A percentile compares a stretch with the other conserved stretches of the same genome.
Conservation (phyloP, 2,113 vertebrate species). For the Oceanites oceanicus region DNA sequence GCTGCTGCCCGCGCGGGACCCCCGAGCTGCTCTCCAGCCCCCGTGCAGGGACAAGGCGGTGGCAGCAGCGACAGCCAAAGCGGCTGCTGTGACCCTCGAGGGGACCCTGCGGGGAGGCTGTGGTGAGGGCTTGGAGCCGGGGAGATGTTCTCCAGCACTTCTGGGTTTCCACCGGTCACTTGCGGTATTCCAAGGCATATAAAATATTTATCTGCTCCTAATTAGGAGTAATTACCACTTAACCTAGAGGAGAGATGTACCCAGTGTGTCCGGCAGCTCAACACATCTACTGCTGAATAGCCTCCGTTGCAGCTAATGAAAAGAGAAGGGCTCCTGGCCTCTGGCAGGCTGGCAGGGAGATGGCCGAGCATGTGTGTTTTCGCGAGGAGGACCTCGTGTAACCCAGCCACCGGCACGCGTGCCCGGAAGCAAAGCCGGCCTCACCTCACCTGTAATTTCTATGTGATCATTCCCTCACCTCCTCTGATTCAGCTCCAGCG, state of each 20-base stretch:
- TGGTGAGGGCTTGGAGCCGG: neutral
- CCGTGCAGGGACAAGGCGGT: too few species aligned
- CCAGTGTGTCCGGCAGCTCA: constrained; percentile 3
- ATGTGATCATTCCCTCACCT: neutral
- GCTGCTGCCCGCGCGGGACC: neutral
- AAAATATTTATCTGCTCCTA: constrained; percentile 54
- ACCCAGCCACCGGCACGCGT: rapidly evolving
- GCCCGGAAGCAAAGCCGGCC: neutral
- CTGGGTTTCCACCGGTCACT: neutral
- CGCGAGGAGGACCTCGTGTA: neutral
- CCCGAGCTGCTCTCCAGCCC: neutral
- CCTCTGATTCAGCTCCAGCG: neutral
- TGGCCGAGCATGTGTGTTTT: neutral
- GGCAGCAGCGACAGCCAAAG: neutral
- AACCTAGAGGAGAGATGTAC: constrained; percentile 17
- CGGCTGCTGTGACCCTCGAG: neutral
- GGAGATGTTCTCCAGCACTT: neutral
- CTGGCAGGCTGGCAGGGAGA: neutral
- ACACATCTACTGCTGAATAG: neutral
- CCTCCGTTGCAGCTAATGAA: neutral
- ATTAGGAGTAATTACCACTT: constrained; percentile 65
- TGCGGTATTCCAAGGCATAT: neutral
- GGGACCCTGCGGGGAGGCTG: neutral
- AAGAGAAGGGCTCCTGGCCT: neutral
- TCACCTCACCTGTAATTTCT: neutral